These are phyloP conservation scores for Punctoribates punctum DNA, from an alignment of 2,888 invertebrate genomes.

Conservation along the genomic window DNA sequence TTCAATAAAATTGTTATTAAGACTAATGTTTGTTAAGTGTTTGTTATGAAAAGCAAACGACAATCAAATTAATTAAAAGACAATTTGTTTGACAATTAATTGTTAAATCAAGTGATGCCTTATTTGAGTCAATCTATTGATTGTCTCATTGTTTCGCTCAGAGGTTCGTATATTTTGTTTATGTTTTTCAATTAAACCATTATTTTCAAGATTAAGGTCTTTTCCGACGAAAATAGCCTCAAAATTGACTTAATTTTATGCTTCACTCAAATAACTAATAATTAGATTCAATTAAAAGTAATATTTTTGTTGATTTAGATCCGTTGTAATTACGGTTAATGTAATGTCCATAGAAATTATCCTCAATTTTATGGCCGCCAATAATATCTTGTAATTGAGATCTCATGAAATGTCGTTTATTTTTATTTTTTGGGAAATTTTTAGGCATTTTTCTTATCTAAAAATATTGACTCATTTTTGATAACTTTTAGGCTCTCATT, in stretches of 20 bases:
- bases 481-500: too few relatives aligned
- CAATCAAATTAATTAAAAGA: background rate
- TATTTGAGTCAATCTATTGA: conserved; percentile 5
- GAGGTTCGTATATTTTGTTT: conserved; percentile 5
- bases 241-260: background rate
- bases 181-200: background rate
- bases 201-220: background rate
- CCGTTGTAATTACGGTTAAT: too few relatives aligned
- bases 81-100: background rate
- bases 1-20: background rate
- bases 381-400: too few relatives aligned
- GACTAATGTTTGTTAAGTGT: background rate
- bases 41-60: background rate
- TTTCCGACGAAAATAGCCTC: background rate
- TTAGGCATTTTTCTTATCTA: too few relatives aligned
- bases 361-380: too few relatives aligned
- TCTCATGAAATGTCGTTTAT: too few relatives aligned
- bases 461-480: too few relatives aligned
- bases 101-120: background rate
- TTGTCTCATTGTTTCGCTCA: background rate
- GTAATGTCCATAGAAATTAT: too few relatives aligned
- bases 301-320: too few relatives aligned
- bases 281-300: background rate
- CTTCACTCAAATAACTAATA: background rate
- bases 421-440: too few relatives aligned